Conservation (phyloP, 1,140 invertebrate species). For the Drosophila ercepeae region DNA sequence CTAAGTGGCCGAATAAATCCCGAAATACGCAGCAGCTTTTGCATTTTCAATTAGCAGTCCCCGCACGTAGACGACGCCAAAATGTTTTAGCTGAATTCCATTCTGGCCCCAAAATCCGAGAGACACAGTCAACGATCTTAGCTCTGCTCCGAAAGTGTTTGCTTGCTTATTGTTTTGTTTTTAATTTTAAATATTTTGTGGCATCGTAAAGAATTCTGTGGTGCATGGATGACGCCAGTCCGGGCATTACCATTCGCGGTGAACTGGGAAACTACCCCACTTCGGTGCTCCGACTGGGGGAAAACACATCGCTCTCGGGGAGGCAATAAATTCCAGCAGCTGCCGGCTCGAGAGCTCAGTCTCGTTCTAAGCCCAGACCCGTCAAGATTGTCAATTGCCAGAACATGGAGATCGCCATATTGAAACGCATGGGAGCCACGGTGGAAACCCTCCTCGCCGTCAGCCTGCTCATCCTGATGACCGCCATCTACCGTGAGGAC, state of each 20-base stretch:
- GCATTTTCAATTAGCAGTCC: constrained; percentile 7
- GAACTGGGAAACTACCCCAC: constrained; percentile 30
- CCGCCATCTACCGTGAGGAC: constrained; percentile 47
- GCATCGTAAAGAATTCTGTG: neutral
- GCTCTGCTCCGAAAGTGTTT: neutral
- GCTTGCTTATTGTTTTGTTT: neutral
- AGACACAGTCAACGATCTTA: constrained; percentile 33
- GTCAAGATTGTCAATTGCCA: constrained; percentile 14
- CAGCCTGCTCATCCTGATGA: constrained; percentile 56
- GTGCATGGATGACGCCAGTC: constrained; percentile 11
- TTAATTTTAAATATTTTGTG: neutral
- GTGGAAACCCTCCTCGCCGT: constrained; percentile 25
- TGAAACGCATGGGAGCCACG: constrained; percentile 4
- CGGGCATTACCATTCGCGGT: constrained; percentile 28
- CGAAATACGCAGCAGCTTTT: constrained; percentile 24
- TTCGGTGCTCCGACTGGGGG: constrained; percentile 9
- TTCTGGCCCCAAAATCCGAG: neutral
- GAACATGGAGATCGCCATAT: constrained; percentile 14
- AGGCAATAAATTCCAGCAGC: constrained; percentile 24
- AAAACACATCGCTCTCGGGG: constrained; percentile 20
- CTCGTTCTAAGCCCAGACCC: constrained; percentile 20
- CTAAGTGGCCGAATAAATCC: constrained; percentile 13
- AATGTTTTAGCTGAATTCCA: constrained; percentile 30
- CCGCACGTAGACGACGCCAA: constrained; percentile 41
- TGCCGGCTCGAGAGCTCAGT: constrained; percentile 23